Evolutionary conservation across 2,797 vertebrate species (phyloP).

Genomic region (Platalea minor): DNA sequence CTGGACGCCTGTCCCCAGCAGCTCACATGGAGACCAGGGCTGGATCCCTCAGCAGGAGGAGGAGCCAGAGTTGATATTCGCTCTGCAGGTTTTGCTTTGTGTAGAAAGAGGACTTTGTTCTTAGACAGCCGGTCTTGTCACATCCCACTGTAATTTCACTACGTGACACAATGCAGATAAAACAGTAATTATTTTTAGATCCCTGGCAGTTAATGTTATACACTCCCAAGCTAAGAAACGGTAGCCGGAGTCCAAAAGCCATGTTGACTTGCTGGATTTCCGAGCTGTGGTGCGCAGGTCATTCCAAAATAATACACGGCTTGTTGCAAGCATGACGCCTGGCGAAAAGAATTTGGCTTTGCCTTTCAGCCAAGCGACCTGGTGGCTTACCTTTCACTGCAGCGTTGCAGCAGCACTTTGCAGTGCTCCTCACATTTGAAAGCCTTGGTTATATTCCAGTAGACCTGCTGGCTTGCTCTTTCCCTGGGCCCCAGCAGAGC

Average conservation of each 20-base stretch:
- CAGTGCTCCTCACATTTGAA: not conserved
- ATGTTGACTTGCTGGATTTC: not conserved
- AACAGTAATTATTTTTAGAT: not conserved
- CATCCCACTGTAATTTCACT: not conserved
- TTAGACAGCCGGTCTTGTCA: not conserved
- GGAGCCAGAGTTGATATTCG: not conserved
- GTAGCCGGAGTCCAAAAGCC: not conserved
- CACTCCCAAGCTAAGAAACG: not conserved
- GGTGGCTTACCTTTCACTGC: not conserved
- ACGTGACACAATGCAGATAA: not conserved
- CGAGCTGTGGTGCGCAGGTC: not conserved
- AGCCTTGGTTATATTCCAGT: not conserved
- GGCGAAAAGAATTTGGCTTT: not conserved
- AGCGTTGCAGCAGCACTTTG: not conserved
- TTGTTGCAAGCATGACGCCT: not conserved
- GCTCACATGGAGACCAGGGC: not conserved
- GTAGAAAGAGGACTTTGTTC: not conserved
- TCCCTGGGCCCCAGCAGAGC: not conserved
- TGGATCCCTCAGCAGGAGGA: not conserved
- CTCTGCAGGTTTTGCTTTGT: not conserved
- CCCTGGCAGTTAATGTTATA: not conserved
- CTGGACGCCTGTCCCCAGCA: rapidly evolving
- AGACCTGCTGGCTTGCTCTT: not conserved
- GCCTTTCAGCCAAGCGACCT: rapidly evolving
- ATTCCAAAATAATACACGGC: rapidly evolving